These are phyloP conservation scores for Xylophagus ater DNA, from an alignment of 2,888 invertebrate genomes.

Conservation along the genomic window DNA sequence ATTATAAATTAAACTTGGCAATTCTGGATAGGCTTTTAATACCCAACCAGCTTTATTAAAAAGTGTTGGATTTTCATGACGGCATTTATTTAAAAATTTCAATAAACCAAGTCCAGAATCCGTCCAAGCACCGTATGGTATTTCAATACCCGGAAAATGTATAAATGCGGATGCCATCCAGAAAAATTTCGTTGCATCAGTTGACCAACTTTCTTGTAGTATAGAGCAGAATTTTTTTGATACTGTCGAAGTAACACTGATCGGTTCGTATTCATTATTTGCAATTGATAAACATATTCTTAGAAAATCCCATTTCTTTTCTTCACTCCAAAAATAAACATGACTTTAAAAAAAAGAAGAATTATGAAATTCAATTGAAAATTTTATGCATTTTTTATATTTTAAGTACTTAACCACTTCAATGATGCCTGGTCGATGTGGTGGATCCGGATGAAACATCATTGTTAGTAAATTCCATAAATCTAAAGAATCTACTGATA, in stretches of 20 bases:
- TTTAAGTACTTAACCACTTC: constrained; percentile 33
- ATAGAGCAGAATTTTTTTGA: constrained; percentile 6
- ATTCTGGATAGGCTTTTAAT: constrained; percentile 6
- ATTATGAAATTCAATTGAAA: background rate
- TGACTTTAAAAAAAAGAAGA: constrained; percentile 24
- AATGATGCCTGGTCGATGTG: constrained; percentile 30
- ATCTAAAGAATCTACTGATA: constrained; percentile 26
- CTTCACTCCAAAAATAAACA: constrained; percentile 31
- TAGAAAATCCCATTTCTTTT: constrained; percentile 23
- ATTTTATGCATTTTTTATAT: background rate
- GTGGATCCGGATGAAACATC: constrained; percentile 34
- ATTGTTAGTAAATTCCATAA: constrained; percentile 33
- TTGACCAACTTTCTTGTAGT: constrained; percentile 4
- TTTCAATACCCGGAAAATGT: constrained; percentile 6
- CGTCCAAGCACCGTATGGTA: constrained; percentile 4
- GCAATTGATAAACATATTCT: constrained; percentile 18
- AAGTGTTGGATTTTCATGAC: constrained; percentile 5
- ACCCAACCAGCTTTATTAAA: constrained; percentile 7
- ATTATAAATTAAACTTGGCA: constrained; percentile 11
- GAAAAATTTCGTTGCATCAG: constrained; percentile 6
- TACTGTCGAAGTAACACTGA: background rate
- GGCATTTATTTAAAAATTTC: constrained; percentile 10
- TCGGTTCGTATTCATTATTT: constrained; percentile 5
- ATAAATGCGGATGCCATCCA: constrained; percentile 8
- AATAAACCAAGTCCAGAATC: constrained; percentile 8